phyloP scores from a whole-genome alignment of 2,797 vertebrate species.

The Gymnodraco acuticeps region DNA sequence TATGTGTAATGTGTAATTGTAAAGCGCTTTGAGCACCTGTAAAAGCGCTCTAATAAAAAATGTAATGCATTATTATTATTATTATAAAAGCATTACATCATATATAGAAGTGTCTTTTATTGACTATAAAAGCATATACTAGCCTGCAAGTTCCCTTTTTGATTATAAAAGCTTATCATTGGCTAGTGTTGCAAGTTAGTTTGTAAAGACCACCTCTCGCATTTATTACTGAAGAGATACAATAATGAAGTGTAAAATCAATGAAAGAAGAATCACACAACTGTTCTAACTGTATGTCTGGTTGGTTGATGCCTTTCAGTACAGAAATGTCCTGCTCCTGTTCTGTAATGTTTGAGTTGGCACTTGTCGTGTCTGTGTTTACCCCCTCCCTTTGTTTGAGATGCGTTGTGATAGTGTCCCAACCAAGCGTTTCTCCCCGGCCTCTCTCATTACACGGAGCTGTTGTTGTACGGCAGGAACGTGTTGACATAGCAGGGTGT shows the following conservation, averaged over 20 bases:
- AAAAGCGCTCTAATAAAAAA: too few relatives aligned
- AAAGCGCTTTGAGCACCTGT: too few relatives aligned
- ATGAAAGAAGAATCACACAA: not conserved
- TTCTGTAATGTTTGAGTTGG: not conserved
- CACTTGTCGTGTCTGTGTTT: not conserved
- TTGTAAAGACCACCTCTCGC: not conserved
- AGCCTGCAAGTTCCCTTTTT: not conserved
- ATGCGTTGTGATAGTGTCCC: constrained; percentile 12
- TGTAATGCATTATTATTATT: too few relatives aligned
- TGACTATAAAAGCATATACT: too few relatives aligned
- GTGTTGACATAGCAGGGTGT: constrained; percentile 71
- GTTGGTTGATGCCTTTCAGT: not conserved
- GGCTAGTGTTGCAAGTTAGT: not conserved
- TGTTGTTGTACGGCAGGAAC: constrained; percentile 56
- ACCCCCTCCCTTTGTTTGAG: too few relatives aligned
- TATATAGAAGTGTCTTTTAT: too few relatives aligned
- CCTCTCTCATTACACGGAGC: constrained; percentile 46
- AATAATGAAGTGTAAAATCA: not conserved
- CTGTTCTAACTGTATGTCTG: not conserved
- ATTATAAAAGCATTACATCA: not conserved
- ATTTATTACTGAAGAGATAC: not conserved
- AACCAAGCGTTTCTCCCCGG: constrained; percentile 11
- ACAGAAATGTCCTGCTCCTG: not conserved
- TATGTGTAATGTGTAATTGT: too few relatives aligned
- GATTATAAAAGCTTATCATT: not conserved